Base-by-base conservation (phyloP, 1,140 invertebrate species). In the Orchestia grillus region DNA sequence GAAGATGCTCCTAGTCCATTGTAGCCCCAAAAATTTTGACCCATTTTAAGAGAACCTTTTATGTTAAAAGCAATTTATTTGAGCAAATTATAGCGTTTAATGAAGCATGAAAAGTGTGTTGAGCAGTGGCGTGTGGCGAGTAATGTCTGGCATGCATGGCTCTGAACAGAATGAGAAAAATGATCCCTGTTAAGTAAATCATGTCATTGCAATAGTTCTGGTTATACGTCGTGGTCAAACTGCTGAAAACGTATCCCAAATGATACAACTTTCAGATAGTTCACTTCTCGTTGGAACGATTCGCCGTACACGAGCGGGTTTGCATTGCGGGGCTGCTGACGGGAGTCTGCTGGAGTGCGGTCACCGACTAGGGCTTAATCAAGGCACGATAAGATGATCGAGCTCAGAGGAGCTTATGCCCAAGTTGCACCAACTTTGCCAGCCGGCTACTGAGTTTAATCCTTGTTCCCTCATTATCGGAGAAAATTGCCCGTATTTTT, bases 401-500 rank as follows among this genome's bases (percentile, higher is more conserved):
- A 94, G 92, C 92, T 44, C 43, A 44, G 36, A 42, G 43, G 6
- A 94, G 92, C 92, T 94, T 94, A 94, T 94, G 92, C 92, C 92
- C 92, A 94, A 94, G 92, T 94, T 94, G 92, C 44, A 44, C 43
- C 44, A 45, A 94, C 92, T 94, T 94, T 6, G 44, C 44, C 44
- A 1, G 43, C 43, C 41, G 36, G 44, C 44, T 45, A 44, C 92
- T 47, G 43, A 44, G 92, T 94, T 47, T 94, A 94, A 94, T 94
- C 92, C 92, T 44, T 94, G 92, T 94, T 47, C 44, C 92, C 44
- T 94, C 92, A 94, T 94, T 94, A 94, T 45, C 92, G n/a, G 88
- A 44, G 62, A 77, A 77, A 77, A 77, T 77, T 77, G 62, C 62
- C 62, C 62, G 62, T 77, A 77, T 77, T 77, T 77, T 77, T 77